Base-by-base conservation (phyloP, 2,797 vertebrate species). In the Apogon hyalosoma region DNA sequence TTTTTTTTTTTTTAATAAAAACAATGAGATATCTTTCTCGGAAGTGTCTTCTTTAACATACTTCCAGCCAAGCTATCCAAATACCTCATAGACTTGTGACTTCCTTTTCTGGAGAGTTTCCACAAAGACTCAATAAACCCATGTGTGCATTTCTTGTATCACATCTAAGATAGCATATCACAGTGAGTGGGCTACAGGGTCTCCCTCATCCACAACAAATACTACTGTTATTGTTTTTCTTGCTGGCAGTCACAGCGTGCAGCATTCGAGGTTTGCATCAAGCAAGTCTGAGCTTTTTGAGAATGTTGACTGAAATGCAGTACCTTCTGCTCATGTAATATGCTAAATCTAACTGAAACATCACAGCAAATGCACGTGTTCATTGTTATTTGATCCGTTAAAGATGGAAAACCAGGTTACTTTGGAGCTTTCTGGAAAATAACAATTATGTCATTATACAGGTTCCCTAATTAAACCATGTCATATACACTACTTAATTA, bases 161-260 rank as follows among this genome's bases (percentile, higher is more conserved):
- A 79, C 74, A 87, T 87, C 76, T 87, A 58, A 86, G 81, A 90
- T 79, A 82, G 76, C 54, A 21, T 75, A 85, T 80, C 80, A 76
- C 73, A 73, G 73, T 60, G 80, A 85, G 81, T 63, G 64, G 84
- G 84, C 81, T 84, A 71, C 68, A 16, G 72, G 80, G 82, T 73
- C 74, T 78, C 71, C 77, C 63, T 82, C 75, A 75, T 77, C 69
- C 80, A 70, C 80, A 70, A 69, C 83, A 81, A 60, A 86, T 78
- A 77, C 75, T 51, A 70, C 73, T 67, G 64, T 73, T 83, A 69
- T 81, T 82, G 39, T 80, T 80, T 81, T 72, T 53, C 56, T 77
- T 10, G 36, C 66, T 85, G 82, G 79, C 85, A 84, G 60, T 57
- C 74, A 83, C 60, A 52, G 45, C 65, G 71, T 24, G 9, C 50